These are phyloP conservation scores for Carposina sasakii DNA, from an alignment of 1,140 invertebrate genomes.

Conservation along the genomic window DNA sequence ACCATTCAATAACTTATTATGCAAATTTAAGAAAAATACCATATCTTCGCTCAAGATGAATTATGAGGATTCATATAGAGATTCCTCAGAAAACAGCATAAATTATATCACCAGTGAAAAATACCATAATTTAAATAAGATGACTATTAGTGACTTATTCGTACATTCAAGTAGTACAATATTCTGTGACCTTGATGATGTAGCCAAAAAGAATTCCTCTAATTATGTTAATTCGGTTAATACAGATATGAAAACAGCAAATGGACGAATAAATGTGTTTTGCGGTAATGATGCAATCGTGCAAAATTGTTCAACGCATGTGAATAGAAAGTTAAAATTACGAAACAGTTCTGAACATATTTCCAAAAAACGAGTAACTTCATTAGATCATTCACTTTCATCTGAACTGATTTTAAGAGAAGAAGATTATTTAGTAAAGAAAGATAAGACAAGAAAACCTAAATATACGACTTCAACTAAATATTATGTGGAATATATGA, in stretches of 20 bases:
- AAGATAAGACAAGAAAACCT: slow-evolving; percentile 26
- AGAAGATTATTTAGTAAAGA: slow-evolving; percentile 20
- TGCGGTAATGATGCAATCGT: slow-evolving; percentile 32
- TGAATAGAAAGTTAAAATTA: slow-evolving; percentile 30
- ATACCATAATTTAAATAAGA: slow-evolving; percentile 37
- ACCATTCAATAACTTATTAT: slow-evolving; percentile 15
- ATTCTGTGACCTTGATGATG: slow-evolving; percentile 54
- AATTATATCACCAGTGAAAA: slow-evolving; percentile 41
- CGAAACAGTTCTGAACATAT: slow-evolving; percentile 28
- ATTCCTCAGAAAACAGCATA: too few species aligned
- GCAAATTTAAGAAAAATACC: too few species aligned
- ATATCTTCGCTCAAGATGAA: too few species aligned
- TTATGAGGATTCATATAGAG: too few species aligned
- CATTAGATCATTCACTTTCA: slow-evolving; percentile 24
- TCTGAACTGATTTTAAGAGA: slow-evolving; percentile 48
- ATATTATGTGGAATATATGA: slow-evolving; percentile 44
- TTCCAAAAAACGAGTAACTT: slow-evolving; percentile 27
- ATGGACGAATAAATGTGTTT: slow-evolving; percentile 19
- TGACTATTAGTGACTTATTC: slow-evolving; percentile 28
- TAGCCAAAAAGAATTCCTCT: slow-evolving; percentile 51
- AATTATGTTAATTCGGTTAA: slow-evolving; percentile 31
- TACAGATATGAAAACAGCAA: slow-evolving; percentile 1
- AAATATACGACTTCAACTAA: slow-evolving; percentile 54
- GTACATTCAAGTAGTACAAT: slow-evolving; percentile 48
- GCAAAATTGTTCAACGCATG: slow-evolving; percentile 45